These are phyloP conservation scores for Sarcophaga variegata DNA, from an alignment of 2,888 invertebrate species.

Conservation along the genomic window DNA sequence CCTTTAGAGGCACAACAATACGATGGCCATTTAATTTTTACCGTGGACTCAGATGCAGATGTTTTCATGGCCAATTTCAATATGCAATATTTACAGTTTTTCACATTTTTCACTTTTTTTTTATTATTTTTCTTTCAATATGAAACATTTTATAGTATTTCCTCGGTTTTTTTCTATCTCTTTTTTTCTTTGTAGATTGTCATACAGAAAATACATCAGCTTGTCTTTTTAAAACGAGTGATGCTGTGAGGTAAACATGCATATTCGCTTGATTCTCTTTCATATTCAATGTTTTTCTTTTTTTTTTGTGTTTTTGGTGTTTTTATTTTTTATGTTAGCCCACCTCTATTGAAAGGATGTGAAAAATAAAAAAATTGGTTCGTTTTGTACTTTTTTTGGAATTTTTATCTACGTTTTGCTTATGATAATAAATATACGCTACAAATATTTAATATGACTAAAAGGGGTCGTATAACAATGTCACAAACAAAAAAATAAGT, in stretches of 20 bases:
- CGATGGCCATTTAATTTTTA: conserved; percentile 55
- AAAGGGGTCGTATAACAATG: conserved; percentile 67
- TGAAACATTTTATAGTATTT: conserved; percentile 40
- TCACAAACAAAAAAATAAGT: conserved; percentile 60
- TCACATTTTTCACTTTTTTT: conserved; percentile 11
- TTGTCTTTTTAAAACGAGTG: too few relatives aligned
- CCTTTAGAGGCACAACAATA: conserved; percentile 27
- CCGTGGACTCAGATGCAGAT: conserved; percentile 63
- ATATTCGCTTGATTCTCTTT: conserved; percentile 11
- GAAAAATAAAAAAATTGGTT: neutral
- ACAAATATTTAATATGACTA: conserved; percentile 69
- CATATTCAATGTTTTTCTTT: neutral
- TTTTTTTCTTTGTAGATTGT: too few relatives aligned
- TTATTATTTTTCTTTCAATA: conserved; percentile 34
- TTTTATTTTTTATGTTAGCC: conserved; percentile 20
- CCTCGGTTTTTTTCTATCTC: neutral
- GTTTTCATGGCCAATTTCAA: conserved; percentile 68
- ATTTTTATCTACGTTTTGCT: conserved; percentile 42
- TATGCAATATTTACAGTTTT: conserved; percentile 59
- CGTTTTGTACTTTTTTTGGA: conserved; percentile 26
- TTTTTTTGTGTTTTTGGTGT: conserved; percentile 1
- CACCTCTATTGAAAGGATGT: conserved; percentile 13
- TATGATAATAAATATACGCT: conserved; percentile 54
- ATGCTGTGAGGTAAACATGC: conserved; percentile 1
- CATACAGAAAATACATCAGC: too few relatives aligned